A percentile compares a stretch with the other conserved stretches of the same genome.
These are phyloP conservation scores for Cranoglanis bouderius DNA, from an alignment of 2,113 vertebrate genomes.

Conservation along the genomic window DNA sequence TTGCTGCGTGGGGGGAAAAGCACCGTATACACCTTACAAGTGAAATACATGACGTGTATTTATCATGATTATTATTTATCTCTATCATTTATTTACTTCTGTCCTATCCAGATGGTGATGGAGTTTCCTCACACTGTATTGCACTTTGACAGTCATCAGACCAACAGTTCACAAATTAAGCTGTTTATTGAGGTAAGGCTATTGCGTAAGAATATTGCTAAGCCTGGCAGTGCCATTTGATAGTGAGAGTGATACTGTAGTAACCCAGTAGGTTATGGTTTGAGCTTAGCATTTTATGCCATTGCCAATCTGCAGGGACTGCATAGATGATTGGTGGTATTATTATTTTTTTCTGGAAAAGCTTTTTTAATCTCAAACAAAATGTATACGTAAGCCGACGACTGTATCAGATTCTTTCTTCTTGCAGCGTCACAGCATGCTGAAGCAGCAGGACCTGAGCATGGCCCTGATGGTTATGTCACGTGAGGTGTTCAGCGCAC, in stretches of 20 bases:
- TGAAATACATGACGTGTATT: neutral
- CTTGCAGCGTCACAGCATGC: conserved; percentile 85
- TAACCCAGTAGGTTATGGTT: neutral
- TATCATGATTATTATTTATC: conserved; percentile 9
- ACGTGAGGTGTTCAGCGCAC: conserved; percentile 84
- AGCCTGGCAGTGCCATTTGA: neutral
- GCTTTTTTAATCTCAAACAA: neutral
- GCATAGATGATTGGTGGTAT: neutral
- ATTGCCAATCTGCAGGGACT: neutral
- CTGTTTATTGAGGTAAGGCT: conserved; percentile 88
- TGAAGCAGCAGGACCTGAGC: conserved; percentile 88
- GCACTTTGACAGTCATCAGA: conserved; percentile 86
- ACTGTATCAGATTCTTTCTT: neutral
- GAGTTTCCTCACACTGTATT: conserved; percentile 91
- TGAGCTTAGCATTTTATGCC: neutral
- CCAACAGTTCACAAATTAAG: conserved; percentile 83
- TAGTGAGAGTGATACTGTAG: neutral
- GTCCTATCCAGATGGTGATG: conserved; percentile 90
- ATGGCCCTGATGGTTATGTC: conserved; percentile 92
- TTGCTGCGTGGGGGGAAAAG: too few species aligned
- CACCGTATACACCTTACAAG: neutral
- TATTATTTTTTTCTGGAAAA: neutral
- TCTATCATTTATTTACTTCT: neutral
- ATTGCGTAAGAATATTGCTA: neutral
- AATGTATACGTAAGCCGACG: neutral